Conservation (phyloP, 2,797 vertebrate species). For the Galagoides demidoff region DNA sequence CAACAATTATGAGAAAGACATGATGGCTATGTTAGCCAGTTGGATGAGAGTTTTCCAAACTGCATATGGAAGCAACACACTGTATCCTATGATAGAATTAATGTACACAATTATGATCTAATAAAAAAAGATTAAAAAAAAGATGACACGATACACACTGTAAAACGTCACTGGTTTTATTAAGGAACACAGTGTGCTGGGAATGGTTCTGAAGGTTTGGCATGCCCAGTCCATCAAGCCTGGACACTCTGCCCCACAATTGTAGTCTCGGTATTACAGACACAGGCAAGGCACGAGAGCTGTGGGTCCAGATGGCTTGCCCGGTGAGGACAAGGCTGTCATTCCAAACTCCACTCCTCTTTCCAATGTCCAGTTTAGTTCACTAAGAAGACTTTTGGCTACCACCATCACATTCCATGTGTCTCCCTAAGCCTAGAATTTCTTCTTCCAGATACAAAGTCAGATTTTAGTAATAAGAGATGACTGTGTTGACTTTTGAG, state of each 20-base stretch:
- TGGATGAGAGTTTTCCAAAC: too few species aligned
- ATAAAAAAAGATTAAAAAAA: too few species aligned
- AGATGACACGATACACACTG: background rate
- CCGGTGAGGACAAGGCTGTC: too few species aligned
- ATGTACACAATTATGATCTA: too few species aligned
- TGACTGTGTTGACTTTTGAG: background rate
- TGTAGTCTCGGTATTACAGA: accelerated
- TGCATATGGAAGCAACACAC: too few species aligned
- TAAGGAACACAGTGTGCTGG: background rate
- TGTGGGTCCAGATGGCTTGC: background rate
- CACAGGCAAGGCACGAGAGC: too few species aligned
- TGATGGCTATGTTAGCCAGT: too few species aligned
- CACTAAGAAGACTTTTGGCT: too few species aligned
- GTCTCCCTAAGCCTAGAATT: background rate
- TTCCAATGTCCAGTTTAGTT: background rate
- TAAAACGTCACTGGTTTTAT: background rate
- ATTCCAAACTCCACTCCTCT: background rate
- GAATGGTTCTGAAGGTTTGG: accelerated
- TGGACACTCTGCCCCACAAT: accelerated
- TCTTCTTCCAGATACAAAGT: background rate
- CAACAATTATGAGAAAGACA: too few species aligned
- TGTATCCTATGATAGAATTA: too few species aligned
- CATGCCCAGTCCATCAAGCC: accelerated
- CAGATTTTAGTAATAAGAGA: background rate
- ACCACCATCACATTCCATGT: background rate